Percentiles rank a stretch among this genome's conserved stretches.
Evolutionary conservation across 2,797 vertebrate genomes (phyloP).

Genomic region (Brachyrhaphis roseni): DNA sequence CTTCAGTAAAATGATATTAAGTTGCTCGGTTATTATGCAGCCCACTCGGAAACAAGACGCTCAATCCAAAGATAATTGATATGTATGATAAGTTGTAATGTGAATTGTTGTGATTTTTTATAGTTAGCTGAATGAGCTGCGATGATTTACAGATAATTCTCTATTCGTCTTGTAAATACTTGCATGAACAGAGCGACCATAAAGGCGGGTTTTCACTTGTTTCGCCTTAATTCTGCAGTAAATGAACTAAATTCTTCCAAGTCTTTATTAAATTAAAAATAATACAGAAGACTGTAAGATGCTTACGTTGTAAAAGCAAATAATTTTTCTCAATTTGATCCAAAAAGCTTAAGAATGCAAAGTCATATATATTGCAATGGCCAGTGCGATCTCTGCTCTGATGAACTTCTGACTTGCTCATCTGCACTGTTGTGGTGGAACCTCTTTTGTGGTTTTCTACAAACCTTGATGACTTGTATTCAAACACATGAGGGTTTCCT

Average conservation of each 20-base stretch:
- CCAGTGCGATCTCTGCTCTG: background rate
- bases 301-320: background rate
- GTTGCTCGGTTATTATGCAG: conserved; percentile 69
- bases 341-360: background rate
- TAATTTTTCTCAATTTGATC: background rate
- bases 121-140: conserved; percentile 24
- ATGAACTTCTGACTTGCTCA: conserved; percentile 14
- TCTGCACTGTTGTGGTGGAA: conserved; percentile 37
- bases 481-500: conserved; percentile 36
- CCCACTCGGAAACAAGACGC: conserved; percentile 79
- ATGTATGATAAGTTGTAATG: conserved; percentile 65
- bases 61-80: conserved; percentile 70
- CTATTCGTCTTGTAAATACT: background rate
- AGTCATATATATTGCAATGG: background rate
- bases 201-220: background rate
- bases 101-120: conserved; percentile 53
- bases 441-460: conserved; percentile 58
- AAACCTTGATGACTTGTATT: conserved; percentile 42
- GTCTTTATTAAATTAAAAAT: background rate
- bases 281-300: background rate
- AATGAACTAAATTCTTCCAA: background rate
- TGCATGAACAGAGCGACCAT: background rate
- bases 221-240: conserved; percentile 8
- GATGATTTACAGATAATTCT: background rate
- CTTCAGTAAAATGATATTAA: conserved; percentile 67